These are phyloP conservation scores for Xyrichtys novacula DNA, from an alignment of 2,797 vertebrate genomes.

Conservation along the genomic window DNA sequence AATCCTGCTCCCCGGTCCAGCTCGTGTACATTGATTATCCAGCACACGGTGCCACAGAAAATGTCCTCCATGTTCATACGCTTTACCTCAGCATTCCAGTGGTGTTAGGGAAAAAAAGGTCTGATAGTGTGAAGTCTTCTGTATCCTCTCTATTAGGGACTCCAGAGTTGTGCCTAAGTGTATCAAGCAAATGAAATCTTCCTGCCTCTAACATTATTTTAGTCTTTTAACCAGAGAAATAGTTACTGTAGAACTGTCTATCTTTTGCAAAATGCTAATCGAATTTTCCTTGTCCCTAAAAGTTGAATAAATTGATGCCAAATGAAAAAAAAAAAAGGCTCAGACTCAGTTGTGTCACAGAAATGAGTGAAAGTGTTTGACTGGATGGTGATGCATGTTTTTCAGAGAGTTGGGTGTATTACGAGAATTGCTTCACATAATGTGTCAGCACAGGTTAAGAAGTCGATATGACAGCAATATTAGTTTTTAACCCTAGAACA, in stretches of 20 bases:
- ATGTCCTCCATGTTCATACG: conserved; percentile 58
- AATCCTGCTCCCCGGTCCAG: conserved; percentile 42
- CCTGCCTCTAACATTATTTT: conserved; percentile 78
- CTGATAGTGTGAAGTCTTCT: conserved; percentile 68
- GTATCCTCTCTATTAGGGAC: conserved; percentile 76
- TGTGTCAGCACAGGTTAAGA: too few relatives aligned
- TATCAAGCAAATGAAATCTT: conserved; percentile 76
- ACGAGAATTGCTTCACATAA: too few relatives aligned
- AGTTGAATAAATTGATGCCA: conserved; percentile 83
- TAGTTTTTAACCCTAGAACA: too few relatives aligned
- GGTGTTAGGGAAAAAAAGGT: conserved; percentile 70
- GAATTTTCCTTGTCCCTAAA: conserved; percentile 68
- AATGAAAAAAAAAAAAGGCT: conserved; percentile 54
- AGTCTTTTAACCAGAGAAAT: conserved; percentile 78
- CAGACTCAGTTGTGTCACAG: conserved; percentile 17
- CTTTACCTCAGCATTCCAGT: conserved; percentile 79
- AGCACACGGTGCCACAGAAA: conserved; percentile 64
- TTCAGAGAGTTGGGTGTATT: background rate
- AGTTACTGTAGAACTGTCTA: conserved; percentile 75
- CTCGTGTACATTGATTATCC: conserved; percentile 59
- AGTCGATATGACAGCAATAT: too few relatives aligned
- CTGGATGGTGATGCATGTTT: too few relatives aligned
- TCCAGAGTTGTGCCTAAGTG: conserved; percentile 79
- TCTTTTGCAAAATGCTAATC: conserved; percentile 82
- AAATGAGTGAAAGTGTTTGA: conserved; percentile 5